phyloP scores from a whole-genome alignment of 2,797 vertebrate genomes.

The Chloroceryle inda region DNA sequence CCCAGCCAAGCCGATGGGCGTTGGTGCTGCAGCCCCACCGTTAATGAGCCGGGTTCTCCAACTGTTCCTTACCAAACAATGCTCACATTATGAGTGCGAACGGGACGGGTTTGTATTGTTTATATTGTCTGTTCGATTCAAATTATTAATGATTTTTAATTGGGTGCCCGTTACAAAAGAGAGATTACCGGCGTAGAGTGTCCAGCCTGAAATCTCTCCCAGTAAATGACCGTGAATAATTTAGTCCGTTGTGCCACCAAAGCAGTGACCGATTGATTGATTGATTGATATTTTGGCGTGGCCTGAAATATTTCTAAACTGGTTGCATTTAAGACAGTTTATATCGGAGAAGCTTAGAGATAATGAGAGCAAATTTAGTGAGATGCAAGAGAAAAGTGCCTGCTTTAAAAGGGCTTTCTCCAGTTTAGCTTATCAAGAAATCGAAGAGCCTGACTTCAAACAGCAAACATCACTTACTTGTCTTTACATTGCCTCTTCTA shows the following conservation, averaged over 20 bases:
- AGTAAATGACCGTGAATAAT: constrained; percentile 71
- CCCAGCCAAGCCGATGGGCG: not conserved
- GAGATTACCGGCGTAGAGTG: constrained; percentile 45
- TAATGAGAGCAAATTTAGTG: constrained; percentile 61
- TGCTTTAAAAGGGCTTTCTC: constrained; percentile 52
- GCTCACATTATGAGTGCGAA: not conserved
- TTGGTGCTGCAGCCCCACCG: not conserved
- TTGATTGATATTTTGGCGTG: constrained; percentile 42
- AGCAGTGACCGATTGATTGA: constrained; percentile 60
- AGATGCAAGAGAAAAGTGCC: constrained; percentile 34
- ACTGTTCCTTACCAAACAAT: constrained; percentile 45
- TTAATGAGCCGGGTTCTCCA: not conserved
- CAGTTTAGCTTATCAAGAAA: constrained; percentile 68
- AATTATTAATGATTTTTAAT: constrained; percentile 70
- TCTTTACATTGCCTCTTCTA: constrained; percentile 79
- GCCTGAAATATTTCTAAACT: constrained; percentile 56
- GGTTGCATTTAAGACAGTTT: constrained; percentile 63
- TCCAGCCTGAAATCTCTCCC: constrained; percentile 61
- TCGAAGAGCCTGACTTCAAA: constrained; percentile 48
- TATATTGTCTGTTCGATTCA: constrained; percentile 52
- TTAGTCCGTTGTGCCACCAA: constrained; percentile 64
- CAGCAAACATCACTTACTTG: constrained; percentile 70
- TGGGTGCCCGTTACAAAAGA: constrained; percentile 51
- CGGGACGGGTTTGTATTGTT: not conserved
- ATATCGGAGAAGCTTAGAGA: constrained; percentile 1